Conservation (phyloP, 2,797 vertebrate species). For the Centropyge bicolor region DNA sequence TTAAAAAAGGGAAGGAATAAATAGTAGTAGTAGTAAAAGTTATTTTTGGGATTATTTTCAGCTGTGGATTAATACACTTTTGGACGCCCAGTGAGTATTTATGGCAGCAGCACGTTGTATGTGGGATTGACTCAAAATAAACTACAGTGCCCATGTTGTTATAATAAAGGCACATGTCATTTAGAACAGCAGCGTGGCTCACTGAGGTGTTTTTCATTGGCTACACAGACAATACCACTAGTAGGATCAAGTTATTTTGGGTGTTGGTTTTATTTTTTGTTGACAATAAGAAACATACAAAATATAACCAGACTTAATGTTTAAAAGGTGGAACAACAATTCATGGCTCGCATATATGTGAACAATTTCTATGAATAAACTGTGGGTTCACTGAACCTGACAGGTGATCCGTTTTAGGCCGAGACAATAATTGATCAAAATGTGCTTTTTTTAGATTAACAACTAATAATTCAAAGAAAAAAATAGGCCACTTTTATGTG, state of each 20-base stretch:
- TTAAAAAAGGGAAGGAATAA: not conserved
- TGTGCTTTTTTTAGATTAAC: not conserved
- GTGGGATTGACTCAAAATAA: constrained; percentile 9
- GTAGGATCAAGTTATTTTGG: not conserved
- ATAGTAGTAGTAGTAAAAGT: too few species aligned
- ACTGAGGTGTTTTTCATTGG: constrained; percentile 1
- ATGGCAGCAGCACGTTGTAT: not conserved
- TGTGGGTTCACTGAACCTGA: not conserved
- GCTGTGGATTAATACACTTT: constrained; percentile 5
- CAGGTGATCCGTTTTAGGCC: not conserved
- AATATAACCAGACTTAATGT: not conserved
- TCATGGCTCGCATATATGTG: not conserved
- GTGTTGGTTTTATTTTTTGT: not conserved
- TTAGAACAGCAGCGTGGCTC: constrained; percentile 5
- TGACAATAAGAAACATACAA: not conserved
- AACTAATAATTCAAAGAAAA: not conserved
- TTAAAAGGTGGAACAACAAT: not conserved
- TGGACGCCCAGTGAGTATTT: constrained; percentile 12
- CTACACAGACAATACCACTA: not conserved
- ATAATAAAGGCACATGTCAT: not conserved
- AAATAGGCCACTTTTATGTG: not conserved
- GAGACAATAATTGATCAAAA: not conserved
- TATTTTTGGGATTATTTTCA: constrained; percentile 11
- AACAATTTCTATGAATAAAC: not conserved
- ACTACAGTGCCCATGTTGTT: not conserved